Percentiles rank a stretch among this genome's conserved stretches.
Conservation (phyloP, 1,140 invertebrate species). For the Xylocopa sonorina region DNA sequence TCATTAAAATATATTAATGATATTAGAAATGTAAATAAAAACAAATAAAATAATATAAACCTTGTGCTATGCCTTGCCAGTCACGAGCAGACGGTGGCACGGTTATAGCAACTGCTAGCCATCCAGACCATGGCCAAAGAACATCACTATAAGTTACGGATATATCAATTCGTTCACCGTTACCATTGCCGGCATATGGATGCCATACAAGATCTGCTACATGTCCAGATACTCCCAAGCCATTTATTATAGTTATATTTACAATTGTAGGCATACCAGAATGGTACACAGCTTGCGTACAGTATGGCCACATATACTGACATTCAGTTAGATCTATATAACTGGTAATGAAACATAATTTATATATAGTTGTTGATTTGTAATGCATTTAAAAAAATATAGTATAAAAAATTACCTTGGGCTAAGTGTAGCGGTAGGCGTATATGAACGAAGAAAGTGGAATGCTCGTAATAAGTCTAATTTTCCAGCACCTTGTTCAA, state of each 20-base stretch:
- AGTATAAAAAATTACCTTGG: constrained; percentile 81
- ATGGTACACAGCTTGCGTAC: constrained; percentile 96
- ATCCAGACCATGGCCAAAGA: constrained; percentile 98
- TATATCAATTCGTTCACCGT: constrained; percentile 88
- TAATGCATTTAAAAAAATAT: neutral
- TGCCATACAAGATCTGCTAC: constrained; percentile 88
- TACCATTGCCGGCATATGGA: constrained; percentile 88
- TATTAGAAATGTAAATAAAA: constrained; percentile 22
- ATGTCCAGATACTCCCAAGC: constrained; percentile 92
- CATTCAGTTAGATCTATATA: constrained; percentile 97
- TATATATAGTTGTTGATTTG: constrained; percentile 26
- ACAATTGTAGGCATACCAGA: constrained; percentile 93
- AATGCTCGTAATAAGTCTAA: constrained; percentile 89
- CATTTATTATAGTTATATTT: constrained; percentile 95
- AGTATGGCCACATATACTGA: constrained; percentile 99
- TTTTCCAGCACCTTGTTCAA: constrained; percentile 98
- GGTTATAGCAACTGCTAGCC: constrained; percentile 88
- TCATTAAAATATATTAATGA: constrained; percentile 45
- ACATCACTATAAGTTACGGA: constrained; percentile 90
- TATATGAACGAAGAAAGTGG: constrained; percentile 76
- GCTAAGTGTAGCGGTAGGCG: constrained; percentile 79
- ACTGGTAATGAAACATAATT: constrained; percentile 74
- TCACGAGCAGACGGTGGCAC: constrained; percentile 83
- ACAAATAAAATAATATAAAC: constrained; percentile 54
- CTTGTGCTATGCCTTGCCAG: constrained; percentile 89